These are phyloP conservation scores for Serinus canaria DNA, from an alignment of 2,113 vertebrate genomes.

Conservation along the genomic window DNA sequence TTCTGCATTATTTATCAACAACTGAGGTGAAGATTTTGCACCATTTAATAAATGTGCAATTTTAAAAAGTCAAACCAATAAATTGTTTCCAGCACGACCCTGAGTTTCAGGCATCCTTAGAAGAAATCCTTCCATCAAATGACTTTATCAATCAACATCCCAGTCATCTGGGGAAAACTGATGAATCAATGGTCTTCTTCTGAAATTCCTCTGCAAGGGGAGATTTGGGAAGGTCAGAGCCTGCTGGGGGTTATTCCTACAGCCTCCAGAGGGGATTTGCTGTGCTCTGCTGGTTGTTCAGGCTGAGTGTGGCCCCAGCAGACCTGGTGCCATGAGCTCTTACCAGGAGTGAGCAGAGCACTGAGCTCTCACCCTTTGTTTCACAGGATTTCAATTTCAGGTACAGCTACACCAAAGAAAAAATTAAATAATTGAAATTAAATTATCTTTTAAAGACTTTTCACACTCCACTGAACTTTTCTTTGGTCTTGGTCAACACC, in stretches of 20 bases:
- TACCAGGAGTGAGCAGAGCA: fast-evolving
- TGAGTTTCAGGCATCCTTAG: not conserved
- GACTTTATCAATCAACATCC: not conserved
- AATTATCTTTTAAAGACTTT: not conserved
- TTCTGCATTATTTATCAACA: not conserved
- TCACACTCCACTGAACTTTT: fast-evolving
- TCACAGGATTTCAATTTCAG: not conserved
- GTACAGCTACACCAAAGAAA: not conserved
- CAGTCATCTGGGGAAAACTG: not conserved
- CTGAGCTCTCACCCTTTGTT: not conserved
- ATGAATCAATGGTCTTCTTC: not conserved
- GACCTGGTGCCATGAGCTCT: not conserved
- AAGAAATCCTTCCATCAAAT: not conserved
- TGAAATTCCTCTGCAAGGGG: not conserved
- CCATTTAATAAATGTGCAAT: not conserved
- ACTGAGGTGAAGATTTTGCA: not conserved
- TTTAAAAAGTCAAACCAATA: not conserved
- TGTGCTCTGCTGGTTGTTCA: not conserved
- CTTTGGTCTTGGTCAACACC: not conserved
- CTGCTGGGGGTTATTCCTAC: not conserved
- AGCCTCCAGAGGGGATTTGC: not conserved
- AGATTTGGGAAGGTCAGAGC: not conserved
- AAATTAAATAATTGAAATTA: fast-evolving
- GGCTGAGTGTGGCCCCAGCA: not conserved
- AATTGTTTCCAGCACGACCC: not conserved